Percentiles rank a stretch among this genome's conserved stretches.
phyloP scores from a whole-genome alignment of 37 sponge, comb jelly and placozoan species.

The Halisarca cf. caerulea region DNA sequence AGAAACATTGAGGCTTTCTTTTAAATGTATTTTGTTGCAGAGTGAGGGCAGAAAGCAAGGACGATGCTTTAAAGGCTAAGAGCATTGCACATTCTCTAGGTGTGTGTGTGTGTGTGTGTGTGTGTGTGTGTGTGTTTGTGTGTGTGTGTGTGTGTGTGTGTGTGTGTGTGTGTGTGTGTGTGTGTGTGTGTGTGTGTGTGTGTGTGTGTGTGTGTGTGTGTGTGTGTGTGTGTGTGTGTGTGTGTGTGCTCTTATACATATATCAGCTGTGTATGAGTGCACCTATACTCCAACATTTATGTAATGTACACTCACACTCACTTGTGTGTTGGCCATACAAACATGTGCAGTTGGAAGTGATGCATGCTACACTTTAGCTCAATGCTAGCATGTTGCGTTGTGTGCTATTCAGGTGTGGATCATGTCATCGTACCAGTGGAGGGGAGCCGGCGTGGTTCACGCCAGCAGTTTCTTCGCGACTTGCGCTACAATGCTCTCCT shows the following conservation, averaged over 20 bases:
- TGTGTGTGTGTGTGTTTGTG: not conserved
- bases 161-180: too few species aligned
- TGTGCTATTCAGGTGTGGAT: constrained; percentile 30
- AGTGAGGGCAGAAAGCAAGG: constrained; percentile 34
- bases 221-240: too few species aligned
- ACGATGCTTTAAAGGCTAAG: constrained; percentile 42
- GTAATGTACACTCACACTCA: too few species aligned
- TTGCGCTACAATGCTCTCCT: constrained; percentile 37
- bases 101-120: not conserved
- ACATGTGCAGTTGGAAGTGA: too few species aligned
- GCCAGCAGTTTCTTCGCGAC: not conserved
- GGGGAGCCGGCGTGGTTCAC: constrained; percentile 22
- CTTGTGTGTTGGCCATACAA: too few species aligned
- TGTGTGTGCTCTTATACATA: too few species aligned
- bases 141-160: too few species aligned
- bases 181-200: too few species aligned
- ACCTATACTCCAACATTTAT: too few species aligned
- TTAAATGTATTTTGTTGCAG: constrained; percentile 5
- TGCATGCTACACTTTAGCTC: too few species aligned
- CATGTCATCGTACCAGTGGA: constrained; percentile 35
- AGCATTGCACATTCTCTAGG: constrained; percentile 32
- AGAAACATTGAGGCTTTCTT: not conserved
- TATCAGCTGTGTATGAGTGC: too few species aligned
- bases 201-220: too few species aligned
- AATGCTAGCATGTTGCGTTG: not conserved